Percentiles rank a stretch among this genome's conserved stretches.
phyloP scores from a whole-genome alignment of 2,888 invertebrate genomes.

The Digitonthophagus gazella region DNA sequence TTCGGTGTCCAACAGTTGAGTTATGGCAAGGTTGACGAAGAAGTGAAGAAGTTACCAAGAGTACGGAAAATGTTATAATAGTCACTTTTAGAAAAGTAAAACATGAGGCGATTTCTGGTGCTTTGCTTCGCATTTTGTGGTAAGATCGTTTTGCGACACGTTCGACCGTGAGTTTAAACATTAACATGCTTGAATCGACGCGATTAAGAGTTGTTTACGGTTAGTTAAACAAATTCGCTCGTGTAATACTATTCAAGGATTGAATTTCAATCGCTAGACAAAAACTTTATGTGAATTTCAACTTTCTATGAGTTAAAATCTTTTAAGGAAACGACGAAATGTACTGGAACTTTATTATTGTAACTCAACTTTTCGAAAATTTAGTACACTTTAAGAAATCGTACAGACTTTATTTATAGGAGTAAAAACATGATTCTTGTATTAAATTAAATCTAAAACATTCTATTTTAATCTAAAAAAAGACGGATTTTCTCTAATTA shows the following conservation, averaged over 20 bases:
- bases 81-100: not conserved
- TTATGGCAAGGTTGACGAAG: not conserved
- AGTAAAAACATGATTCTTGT: too few relatives aligned
- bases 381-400: too few relatives aligned
- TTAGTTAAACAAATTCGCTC: not conserved
- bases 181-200: not conserved
- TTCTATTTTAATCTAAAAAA: too few relatives aligned
- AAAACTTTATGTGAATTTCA: not conserved
- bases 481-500: too few relatives aligned
- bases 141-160: not conserved
- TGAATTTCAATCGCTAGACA: not conserved
- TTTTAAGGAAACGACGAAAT: too few relatives aligned
- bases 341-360: too few relatives aligned
- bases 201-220: not conserved
- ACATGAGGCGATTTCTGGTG: not conserved
- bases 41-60: not conserved
- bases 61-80: not conserved
- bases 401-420: too few relatives aligned
- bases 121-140: not conserved
- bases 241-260: not conserved
- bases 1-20: not conserved
- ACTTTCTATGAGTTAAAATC: not conserved
- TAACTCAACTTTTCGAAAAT: too few relatives aligned
- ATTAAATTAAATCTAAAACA: too few relatives aligned
- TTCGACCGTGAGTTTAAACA: not conserved